A percentile compares a stretch with the other conserved stretches of the same genome.
Evolutionary conservation across 2,113 vertebrate species (phyloP).

Genomic region (Silurus meridionalis): DNA sequence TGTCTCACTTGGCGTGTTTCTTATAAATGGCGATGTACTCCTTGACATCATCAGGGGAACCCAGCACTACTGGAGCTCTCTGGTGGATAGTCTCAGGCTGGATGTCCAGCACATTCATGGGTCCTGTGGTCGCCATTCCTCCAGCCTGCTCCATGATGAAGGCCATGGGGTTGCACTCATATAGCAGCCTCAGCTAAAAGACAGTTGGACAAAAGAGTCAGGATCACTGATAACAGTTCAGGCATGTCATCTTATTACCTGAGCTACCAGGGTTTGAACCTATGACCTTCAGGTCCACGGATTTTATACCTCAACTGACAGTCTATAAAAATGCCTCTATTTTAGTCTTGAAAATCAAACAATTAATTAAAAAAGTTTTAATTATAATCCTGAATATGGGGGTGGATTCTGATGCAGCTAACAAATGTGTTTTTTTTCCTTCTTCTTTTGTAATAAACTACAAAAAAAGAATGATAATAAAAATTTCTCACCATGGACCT

Average conservation of each 20-base stretch:
- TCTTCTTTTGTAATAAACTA: neutral
- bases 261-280: no score
- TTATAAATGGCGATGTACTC: conserved; percentile 87
- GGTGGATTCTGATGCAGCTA: neutral
- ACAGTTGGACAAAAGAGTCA: neutral
- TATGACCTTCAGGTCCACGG: no score
- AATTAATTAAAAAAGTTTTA: neutral
- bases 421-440: neutral
- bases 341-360: neutral
- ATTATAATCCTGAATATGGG: neutral
- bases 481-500: neutral
- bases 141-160: conserved; percentile 94
- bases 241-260: neutral
- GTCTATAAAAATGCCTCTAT: neutral
- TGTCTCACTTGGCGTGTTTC: conserved; percentile 83
- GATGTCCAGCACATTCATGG: conserved; percentile 84
- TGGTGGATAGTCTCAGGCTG: conserved; percentile 89
- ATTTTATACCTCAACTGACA: neutral
- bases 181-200: conserved; percentile 77
- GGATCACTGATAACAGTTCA: neutral
- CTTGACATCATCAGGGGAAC: conserved; percentile 90
- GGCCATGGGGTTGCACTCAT: conserved; percentile 97
- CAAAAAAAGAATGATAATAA: neutral
- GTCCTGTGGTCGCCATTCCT: conserved; percentile 89
- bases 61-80: conserved; percentile 85